Percentiles rank a stretch among this genome's conserved stretches.
phyloP scores from a whole-genome alignment of 2,113 vertebrate genomes.

The Nycticebus coucang region DNA sequence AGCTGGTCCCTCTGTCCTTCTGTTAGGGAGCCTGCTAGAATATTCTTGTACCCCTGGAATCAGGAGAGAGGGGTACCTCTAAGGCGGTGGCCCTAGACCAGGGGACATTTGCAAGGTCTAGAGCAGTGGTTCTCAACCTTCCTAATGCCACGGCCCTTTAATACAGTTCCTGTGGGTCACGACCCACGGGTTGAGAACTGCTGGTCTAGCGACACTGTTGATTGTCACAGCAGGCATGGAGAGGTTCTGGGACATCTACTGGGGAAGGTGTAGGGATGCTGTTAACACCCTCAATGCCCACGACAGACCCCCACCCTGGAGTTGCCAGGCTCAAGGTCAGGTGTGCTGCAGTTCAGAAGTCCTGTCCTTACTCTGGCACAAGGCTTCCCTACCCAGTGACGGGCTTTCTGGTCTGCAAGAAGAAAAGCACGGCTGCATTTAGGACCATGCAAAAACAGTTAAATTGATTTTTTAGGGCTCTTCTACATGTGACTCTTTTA shows the following conservation, averaged over 20 bases:
- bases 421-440: background rate
- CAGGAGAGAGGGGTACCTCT: background rate
- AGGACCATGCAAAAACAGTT: background rate
- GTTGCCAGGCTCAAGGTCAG: rapidly evolving
- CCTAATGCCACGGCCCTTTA: too few species aligned
- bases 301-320: background rate
- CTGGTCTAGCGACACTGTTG: background rate
- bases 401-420: background rate
- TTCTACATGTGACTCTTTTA: conserved; percentile 18
- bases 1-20: background rate
- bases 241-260: rapidly evolving
- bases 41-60: background rate
- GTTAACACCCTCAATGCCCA: background rate
- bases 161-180: too few species aligned
- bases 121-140: too few species aligned
- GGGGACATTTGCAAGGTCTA: background rate
- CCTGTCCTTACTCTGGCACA: rapidly evolving
- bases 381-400: background rate
- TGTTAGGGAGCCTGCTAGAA: background rate
- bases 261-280: background rate
- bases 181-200: too few species aligned
- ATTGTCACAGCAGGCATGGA: background rate
- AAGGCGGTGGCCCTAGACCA: background rate
- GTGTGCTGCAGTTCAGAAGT: too few species aligned
- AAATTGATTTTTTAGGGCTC: conserved; percentile 4